A percentile compares a stretch with the other conserved stretches of the same genome.
Evolutionary conservation across 2,113 vertebrate species (phyloP).

Genomic region (Pterophyllum scalare): DNA sequence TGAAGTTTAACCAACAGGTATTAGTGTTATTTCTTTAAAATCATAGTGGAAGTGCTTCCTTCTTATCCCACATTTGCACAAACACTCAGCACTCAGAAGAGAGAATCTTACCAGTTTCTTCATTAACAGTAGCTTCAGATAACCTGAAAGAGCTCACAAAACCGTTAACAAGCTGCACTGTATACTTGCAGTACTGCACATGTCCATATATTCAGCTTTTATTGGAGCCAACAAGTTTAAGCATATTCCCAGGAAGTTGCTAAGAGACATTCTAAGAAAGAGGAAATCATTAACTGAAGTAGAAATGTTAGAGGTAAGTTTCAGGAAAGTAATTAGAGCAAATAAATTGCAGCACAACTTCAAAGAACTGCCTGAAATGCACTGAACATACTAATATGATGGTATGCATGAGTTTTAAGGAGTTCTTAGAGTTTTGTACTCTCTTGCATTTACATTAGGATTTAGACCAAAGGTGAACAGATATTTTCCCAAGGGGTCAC

Average conservation of each 20-base stretch:
- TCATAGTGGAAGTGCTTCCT: background rate
- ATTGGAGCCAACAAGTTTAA: background rate
- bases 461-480: background rate
- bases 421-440: background rate
- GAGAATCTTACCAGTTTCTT: background rate
- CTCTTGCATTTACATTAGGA: background rate
- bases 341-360: conserved; percentile 46
- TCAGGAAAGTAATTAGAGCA: conserved; percentile 26
- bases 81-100: background rate
- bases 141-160: background rate
- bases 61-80: background rate
- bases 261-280: conserved; percentile 2
- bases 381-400: conserved; percentile 39
- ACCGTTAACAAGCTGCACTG: background rate
- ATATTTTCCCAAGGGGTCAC: background rate
- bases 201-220: background rate
- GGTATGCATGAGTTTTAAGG: conserved; percentile 6
- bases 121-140: background rate
- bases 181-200: background rate
- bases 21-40: background rate
- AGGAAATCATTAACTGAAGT: background rate
- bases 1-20: background rate
- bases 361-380: conserved; percentile 35
- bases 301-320: conserved; percentile 6
- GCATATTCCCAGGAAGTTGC: background rate